Evolutionary conservation across 2,113 vertebrate genomes (phyloP).

Genomic region (Poeciliopsis prolifica): DNA sequence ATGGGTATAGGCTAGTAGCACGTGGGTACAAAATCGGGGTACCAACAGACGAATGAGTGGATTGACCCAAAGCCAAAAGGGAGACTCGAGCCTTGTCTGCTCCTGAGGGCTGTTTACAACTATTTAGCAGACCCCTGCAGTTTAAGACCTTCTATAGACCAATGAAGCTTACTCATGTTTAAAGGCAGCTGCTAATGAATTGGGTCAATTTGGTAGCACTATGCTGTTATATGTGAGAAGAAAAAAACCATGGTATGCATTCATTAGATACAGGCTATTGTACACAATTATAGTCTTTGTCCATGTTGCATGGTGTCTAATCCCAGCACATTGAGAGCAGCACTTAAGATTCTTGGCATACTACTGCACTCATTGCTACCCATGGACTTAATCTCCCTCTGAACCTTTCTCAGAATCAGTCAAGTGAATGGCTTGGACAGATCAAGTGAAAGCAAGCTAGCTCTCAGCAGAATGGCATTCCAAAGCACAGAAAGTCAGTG

Average conservation of each 20-base stretch:
- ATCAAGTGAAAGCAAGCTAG: slow-evolving; percentile 84
- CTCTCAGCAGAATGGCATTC: slow-evolving; percentile 78
- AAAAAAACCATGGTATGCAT: slow-evolving; percentile 46
- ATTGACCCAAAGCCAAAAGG: neutral
- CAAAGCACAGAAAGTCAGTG: slow-evolving; percentile 62
- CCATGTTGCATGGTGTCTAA: slow-evolving; percentile 73
- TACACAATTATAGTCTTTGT: slow-evolving; percentile 69
- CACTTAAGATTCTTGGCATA: slow-evolving; percentile 92
- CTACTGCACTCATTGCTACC: slow-evolving; percentile 84
- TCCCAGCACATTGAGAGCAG: slow-evolving; percentile 81
- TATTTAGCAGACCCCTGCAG: slow-evolving; percentile 53
- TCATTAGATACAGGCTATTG: slow-evolving; percentile 51
- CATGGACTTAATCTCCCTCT: slow-evolving; percentile 85
- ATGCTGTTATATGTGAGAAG: slow-evolving; percentile 13
- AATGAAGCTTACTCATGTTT: slow-evolving; percentile 46
- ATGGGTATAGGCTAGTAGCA: neutral
- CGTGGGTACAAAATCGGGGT: neutral
- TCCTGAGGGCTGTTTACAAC: slow-evolving; percentile 62
- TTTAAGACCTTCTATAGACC: slow-evolving; percentile 49
- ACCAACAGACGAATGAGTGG: neutral
- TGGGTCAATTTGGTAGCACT: slow-evolving; percentile 46
- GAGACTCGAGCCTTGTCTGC: slow-evolving; percentile 21
- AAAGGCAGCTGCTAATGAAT: slow-evolving; percentile 61
- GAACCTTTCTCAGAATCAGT: slow-evolving; percentile 83
- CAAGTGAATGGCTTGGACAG: slow-evolving; percentile 86